Evolutionary conservation across 1,140 invertebrate genomes (phyloP).

Genomic region (Tetragonula clypearis): DNA sequence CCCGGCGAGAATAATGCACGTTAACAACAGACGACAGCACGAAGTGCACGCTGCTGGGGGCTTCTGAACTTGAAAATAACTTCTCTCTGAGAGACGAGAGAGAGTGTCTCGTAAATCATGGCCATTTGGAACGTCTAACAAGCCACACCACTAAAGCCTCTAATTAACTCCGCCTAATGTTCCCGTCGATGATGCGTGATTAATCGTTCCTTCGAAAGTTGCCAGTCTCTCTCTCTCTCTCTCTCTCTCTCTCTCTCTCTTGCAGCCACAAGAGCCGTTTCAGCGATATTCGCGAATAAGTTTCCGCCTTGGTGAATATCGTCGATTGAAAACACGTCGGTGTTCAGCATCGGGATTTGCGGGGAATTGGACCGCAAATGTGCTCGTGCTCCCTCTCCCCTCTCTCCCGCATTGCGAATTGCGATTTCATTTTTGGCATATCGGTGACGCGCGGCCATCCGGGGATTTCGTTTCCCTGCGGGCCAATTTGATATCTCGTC

Average conservation of each 20-base stretch:
- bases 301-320: background rate
- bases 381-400: background rate
- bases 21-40: too few relatives aligned
- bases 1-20: too few relatives aligned
- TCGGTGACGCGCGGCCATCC: background rate
- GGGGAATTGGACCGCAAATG: background rate
- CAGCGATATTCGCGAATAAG: background rate
- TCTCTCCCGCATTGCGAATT: too few relatives aligned
- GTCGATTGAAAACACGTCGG: slow-evolving; percentile 13
- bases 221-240: background rate
- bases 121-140: background rate
- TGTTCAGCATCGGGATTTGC: background rate
- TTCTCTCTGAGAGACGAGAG: background rate
- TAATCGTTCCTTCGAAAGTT: slow-evolving; percentile 16
- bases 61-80: too few relatives aligned
- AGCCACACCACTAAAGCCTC: slow-evolving; percentile 1
- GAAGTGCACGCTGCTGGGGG: too few relatives aligned
- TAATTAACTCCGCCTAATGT: slow-evolving; percentile 29
- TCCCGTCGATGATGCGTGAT: slow-evolving; percentile 17
- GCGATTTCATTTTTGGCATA: slow-evolving; percentile 30
- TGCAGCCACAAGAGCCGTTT: background rate
- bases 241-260: background rate
- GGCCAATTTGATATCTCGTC: background rate
- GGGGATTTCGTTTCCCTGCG: slow-evolving; percentile 19
- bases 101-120: background rate